These are phyloP conservation scores for Mesodorylaimus sp. DNA, from an alignment of 2,888 invertebrate genomes.

Conservation along the genomic window DNA sequence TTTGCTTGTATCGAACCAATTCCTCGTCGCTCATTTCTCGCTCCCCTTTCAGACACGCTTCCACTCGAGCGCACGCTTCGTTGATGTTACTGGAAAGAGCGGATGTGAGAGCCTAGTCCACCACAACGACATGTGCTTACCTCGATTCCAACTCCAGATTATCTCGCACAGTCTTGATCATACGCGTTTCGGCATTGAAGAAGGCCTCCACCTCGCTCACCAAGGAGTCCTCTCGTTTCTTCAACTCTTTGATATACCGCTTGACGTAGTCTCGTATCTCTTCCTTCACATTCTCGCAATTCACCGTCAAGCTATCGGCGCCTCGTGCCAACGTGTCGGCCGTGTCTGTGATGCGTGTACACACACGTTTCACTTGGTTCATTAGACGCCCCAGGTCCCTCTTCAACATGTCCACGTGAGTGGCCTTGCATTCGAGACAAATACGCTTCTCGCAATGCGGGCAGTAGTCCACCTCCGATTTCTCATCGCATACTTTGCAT, in stretches of 20 bases:
- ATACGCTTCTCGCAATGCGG: slow-evolving; percentile 92
- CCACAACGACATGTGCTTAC: no score
- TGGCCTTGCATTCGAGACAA: slow-evolving; percentile 77
- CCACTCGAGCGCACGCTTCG: slow-evolving; percentile 87
- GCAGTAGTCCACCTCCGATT: slow-evolving; percentile 43
- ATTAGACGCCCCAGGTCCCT: slow-evolving; percentile 73
- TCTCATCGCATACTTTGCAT: slow-evolving; percentile 31
- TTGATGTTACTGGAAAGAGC: slow-evolving; percentile 81
- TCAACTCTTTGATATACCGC: slow-evolving; percentile 29
- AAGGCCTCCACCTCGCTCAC: slow-evolving; percentile 56
- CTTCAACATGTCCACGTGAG: slow-evolving; percentile 82
- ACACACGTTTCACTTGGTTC: slow-evolving; percentile 44
- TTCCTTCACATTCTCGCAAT: slow-evolving; percentile 69
- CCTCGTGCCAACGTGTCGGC: slow-evolving; percentile 44
- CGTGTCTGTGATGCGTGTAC: slow-evolving; percentile 25
- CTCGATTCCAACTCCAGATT: slow-evolving; percentile 82
- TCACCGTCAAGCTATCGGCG: slow-evolving; percentile 63
- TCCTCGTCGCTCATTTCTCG: slow-evolving; percentile 55
- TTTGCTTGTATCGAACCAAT: slow-evolving; percentile 74
- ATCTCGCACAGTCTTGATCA: slow-evolving; percentile 66
- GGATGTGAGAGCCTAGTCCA: no score
- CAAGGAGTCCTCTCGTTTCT: slow-evolving; percentile 43
- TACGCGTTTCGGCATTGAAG: slow-evolving; percentile 63
- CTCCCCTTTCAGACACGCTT: slow-evolving; percentile 47
- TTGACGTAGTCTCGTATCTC: slow-evolving; percentile 61